Evolutionary conservation across 1,140 invertebrate genomes (phyloP), one percentile per base, ranked within the genome.

Genomic region (Sarcophaga bullata): DNA sequence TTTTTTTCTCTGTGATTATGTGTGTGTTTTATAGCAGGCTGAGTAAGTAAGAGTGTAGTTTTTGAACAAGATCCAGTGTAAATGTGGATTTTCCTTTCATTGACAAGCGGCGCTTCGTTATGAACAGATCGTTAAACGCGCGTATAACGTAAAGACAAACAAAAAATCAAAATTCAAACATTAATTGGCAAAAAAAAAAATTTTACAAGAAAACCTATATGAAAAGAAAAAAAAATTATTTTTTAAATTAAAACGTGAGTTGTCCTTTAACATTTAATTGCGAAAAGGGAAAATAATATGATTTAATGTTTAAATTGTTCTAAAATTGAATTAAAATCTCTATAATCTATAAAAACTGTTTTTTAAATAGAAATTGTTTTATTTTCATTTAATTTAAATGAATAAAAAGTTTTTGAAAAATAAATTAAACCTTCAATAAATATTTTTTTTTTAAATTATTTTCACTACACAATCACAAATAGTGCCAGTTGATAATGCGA

Each of bases 21-120:
- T 76, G 37, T 76, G 37, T 48, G 73, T 76, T n/a, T n/a, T n/a
- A 13, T 49, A 46, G 6, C 9, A 48, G 8, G 8, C 19, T 76
- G 9, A 19, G 19, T 75, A 9, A 19, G 73, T 37, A 6, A 13
- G 73, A 58, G 78, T 54, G 84, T 86, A 85, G 86, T 80, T 50
- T 68, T 68, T 73, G 10, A 88, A 89, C 88, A 89, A 89, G 88
- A 89, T 89, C 88, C 88, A 86, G 85, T 76, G 86, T 86, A 80
- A 87, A 85, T 86, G 84, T 85, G 86, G 87, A 87, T 89, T 89
- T 89, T 89, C 87, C 86, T 88, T 88, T 87, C 88, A 88, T 87
- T 88, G 84, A 87, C 86, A 85, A 85, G 85, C 84, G 84, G 86
- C 84, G 86, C 85, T 84, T 88, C 86, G 86, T 85, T 84, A 81